Base-by-base conservation (phyloP, 2,113 vertebrate genomes). In the Tyrannus savana region DNA sequence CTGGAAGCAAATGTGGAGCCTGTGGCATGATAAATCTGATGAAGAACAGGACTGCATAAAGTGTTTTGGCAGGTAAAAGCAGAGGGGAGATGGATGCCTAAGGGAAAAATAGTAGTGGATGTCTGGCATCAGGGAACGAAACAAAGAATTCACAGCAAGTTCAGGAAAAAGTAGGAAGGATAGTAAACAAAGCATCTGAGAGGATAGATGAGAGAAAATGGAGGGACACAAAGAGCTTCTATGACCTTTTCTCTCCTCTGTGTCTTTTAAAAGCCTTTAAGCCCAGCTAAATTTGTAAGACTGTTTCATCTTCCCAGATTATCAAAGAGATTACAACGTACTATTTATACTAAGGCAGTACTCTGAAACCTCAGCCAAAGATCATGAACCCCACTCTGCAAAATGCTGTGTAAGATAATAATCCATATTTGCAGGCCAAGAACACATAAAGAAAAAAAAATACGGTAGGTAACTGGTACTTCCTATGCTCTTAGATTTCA, bases 251-350 rank as follows among this genome's bases (percentile, higher is more conserved):
- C 62, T 76, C 37, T 68, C 56, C 56, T 52, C 37, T 86, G n/a
- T 62, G 9, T n/a, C 78, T 87, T 85, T 77, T 84, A 50, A 96
- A 93, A 93, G 63, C 85, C 83, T 88, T 80, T 95, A 96, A 96
- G 21, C 74, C 74, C 63, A 81, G 19, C n/a, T 89, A 52, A 81
- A 86, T 46, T 74, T 81, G 6, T 87, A 89, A 60, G 31, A 87
- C 25, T 35, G 46, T 58, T 93, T 93, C 68, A 91, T 93, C 84
- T 67, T 89, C 35, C 63, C 82, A 91, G 90, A 91, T 95, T 93
- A 96, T 15, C 47, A 33, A 84, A 53, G 52, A 25, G 85, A 91
- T 95, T 94, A 88, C 44, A 12, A 33, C 33, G 56, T 67, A 37
- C 90, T 92, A 77, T 96, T 95, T 92, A 93, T 94, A 75, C 25